Evolutionary conservation across 23 tunicate genomes (phyloP), one percentile per base, ranked within the genome.

Genomic region (Ciona savignyi): DNA sequence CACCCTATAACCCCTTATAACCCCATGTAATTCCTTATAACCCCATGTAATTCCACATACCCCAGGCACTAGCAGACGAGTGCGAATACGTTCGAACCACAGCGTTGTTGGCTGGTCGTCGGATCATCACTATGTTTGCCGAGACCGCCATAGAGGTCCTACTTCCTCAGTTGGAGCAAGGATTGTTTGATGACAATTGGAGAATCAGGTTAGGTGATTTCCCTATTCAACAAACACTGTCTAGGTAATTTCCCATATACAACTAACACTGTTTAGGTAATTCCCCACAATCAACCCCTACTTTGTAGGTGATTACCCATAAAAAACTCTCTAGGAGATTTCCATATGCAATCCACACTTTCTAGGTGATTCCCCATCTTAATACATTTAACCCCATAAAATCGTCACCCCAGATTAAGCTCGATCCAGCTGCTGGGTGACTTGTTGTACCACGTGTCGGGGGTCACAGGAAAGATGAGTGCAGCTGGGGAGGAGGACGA

Each of bases 151-250:
- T 93, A 20, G 31, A 76, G 0, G 77, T 93, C 28, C 78, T 93
- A 2, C 70, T 93, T 27, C 98, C 98, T 0, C 77, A 93, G 63
- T 56, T 93, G 2, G 93, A 86, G 68, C 67, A 63, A 30, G 98
- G 98, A 62, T 35, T 93, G 75, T 81, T 93, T 29, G 98, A 86
- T 65, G 98, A 93, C 22, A 93, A 86, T 71, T 93, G 98, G 98
- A 70, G 98, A 63, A 93, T 93, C 72, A 83, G 97, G 95, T 87
- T 6, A 29, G 29, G 29, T 61, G 20, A 49, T 49, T 49, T 49
- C 15, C 20, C 20, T 49, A 49, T 49, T 49, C n/a, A n/a, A n/a
- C n/a, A n/a, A n/a, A n/a, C n/a, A n/a, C n/a, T n/a, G n/a, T n/a
- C n/a, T n/a, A n/a, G n/a, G n/a, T n/a, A n/a, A n/a, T n/a, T n/a